Base-by-base conservation (phyloP, 2,113 vertebrate species). In the Ifrita kowaldi region DNA sequence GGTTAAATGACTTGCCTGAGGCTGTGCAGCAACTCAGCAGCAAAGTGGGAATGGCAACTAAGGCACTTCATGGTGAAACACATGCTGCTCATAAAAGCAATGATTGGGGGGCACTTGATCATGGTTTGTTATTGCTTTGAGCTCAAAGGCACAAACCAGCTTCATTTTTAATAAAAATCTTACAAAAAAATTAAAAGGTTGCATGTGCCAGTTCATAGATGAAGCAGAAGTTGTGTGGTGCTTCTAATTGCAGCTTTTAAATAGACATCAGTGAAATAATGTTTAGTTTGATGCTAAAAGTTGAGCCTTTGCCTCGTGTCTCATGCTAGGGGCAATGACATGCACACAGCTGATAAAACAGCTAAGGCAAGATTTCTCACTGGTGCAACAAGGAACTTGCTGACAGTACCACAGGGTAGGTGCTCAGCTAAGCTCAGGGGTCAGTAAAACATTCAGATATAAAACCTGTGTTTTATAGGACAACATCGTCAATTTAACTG, bases 391-490 rank as follows among this genome's bases (percentile, higher is more conserved):
- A 42, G 30, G 37, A 64, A 9, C 32, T 15, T 75, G 74, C 46
- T n/a, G 70, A 41, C 42, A 70, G 30, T 12, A 70, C 63, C 69
- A 74, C 5, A 37, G 87, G 30, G 39, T 2, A 57, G 64, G 64
- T 52, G 55, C 33, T 75, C 69, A 47, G 77, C 23, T 55, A 32
- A 47, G 65, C 78, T 63, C 73, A 89, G 26, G 41, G 83, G 39
- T 70, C 79, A 90, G 21, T 63, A 62, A 86, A 81, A 79, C 26
- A 62, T 55, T 74, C 70, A 68, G 52, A 68, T 47, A 82, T 37
- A 68, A 84, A 96, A 57, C 22, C 16, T 82, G 42, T 10, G 16
- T 83, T 87, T 74, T 75, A 75, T n/a, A 83, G 53, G 73, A 60
- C 62, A 56, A 64, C 2, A 7, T 1, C 35, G 37, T 22, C 55